A percentile compares a stretch with the other conserved stretches of the same genome.
phyloP scores from a whole-genome alignment of 2,113 vertebrate genomes.

The Sialia sialis region DNA sequence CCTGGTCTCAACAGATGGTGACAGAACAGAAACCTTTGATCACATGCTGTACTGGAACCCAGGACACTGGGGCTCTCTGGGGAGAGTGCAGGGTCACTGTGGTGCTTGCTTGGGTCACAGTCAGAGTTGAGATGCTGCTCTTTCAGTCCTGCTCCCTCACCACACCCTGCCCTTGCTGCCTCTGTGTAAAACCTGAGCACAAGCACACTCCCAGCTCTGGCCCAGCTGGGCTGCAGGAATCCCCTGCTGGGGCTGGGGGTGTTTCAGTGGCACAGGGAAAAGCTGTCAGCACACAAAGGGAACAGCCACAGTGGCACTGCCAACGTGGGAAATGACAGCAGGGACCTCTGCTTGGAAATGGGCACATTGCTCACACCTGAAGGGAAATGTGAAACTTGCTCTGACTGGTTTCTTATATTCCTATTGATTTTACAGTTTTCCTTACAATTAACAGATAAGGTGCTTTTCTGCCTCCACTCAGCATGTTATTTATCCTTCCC shows the following conservation, averaged over 20 bases:
- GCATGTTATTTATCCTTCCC: slow-evolving; percentile 30
- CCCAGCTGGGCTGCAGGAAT: background rate
- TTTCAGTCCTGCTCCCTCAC: accelerated
- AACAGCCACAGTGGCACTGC: accelerated
- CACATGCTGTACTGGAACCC: too few species aligned
- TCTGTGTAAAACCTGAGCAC: background rate
- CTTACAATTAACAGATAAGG: slow-evolving; percentile 19
- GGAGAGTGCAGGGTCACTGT: background rate
- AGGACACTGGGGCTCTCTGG: background rate
- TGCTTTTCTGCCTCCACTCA: background rate
- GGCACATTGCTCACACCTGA: background rate
- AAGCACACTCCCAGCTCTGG: accelerated
- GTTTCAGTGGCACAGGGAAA: background rate
- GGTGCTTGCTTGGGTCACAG: too few species aligned
- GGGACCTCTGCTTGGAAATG: background rate
- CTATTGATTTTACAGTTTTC: background rate
- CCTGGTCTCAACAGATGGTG: too few species aligned
- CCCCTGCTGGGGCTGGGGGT: background rate
- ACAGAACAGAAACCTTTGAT: too few species aligned
- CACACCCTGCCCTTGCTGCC: background rate
- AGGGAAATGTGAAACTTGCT: background rate
- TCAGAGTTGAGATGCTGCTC: background rate
- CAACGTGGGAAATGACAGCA: accelerated
- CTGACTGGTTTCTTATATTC: background rate
- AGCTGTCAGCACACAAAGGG: accelerated